Base-by-base conservation (phyloP, 1,140 invertebrate genomes). In the Cepaea nemoralis region DNA sequence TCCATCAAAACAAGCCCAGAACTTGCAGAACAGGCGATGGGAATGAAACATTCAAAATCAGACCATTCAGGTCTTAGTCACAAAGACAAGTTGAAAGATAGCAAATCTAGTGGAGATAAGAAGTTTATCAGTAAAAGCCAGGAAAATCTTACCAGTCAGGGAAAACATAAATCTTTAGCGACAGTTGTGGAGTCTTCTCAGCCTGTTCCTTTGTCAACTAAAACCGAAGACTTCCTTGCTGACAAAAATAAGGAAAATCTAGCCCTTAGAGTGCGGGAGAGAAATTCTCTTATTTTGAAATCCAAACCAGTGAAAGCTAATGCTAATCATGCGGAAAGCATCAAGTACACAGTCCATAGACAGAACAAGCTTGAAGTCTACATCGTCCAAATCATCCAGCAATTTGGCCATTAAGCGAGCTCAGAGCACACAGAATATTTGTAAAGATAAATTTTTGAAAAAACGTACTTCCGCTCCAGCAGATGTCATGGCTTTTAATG, bases 401-500 rank as follows among this genome's bases (percentile, higher is more conserved):
- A 77, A 83, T n/a, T 74, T 59, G 55, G 80, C 86, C 5, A 89
- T 90, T 75, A 90, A 90, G 83, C 83, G 90, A 14, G 89, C 90
- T 19, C 86, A 89, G 67, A 91, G 90, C 77, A 87, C 89, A 22
- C 91, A 91, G 77, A 91, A 90, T 86, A 88, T 91, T 24, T 88
- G 84, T 50, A 88, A 89, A 81, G 88, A 89, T 59, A 89, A 88
- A 55, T 78, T 83, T 3, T 81, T 84, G 55, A 84, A 86, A 45
- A 90, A 90, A 77, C 81, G 90, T 37, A 88, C 87, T 14, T 91
- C 91, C 55, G 89, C 89, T 35, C 90, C 90, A 37, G 88, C 88
- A 16, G 89, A 91, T 85, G 87, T 90, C 12, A 91, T 92, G 88
- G 89, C 91, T n/a, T 91, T 91, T 82, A 92, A 92, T 86, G 91